Base-by-base conservation (phyloP, 2,113 vertebrate species). In the Deroptyus accipitrinus region DNA sequence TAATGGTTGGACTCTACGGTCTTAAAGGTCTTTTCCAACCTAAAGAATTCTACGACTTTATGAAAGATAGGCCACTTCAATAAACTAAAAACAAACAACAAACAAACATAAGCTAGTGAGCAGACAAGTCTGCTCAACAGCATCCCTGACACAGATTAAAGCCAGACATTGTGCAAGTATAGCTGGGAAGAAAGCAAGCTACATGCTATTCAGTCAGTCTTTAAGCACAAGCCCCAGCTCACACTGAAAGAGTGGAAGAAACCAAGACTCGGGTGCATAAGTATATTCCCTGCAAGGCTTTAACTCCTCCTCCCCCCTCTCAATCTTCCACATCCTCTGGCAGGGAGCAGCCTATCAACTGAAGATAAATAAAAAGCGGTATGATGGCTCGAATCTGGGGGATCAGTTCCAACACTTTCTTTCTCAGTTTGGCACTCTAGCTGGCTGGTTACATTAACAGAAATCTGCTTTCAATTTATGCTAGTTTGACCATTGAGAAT, bases 391-490 rank as follows among this genome's bases (percentile, higher is more conserved):
- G 0, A 24, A 82, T 81, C 24, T 81, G 33, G 52, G 30, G 66
- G 52, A 41, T 37, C 67, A 59, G n/a, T 63, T 73, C 30, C 48
- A 80, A 57, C 39, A 67, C 82, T 92, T 94, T 57, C 66, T 39
- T 67, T 90, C 57, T 86, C 80, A 63, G 70, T 83, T 76, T 92
- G 91, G 91, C 66, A 73, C 55, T 51, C 51, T 24, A 82, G 74
- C 51, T 61, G 39, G 33, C 57, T 49, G 39, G 59, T 94, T 92
- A 94, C 1, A 1, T 83, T 83, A 95, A 93, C 49, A 57, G 75
- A 90, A 90, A 93, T 88, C 92, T 94, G 95, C 63, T 94, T 95
- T 90, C 90, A 95, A 93, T 95, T 96, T 96, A 93, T 83, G 67
- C 85, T 70, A 73, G 23, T 49, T 69, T 80, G 79, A 92, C 63